These are phyloP conservation scores for Arrhopalites spinosus DNA, from an alignment of 2,888 invertebrate species.

Conservation along the genomic window DNA sequence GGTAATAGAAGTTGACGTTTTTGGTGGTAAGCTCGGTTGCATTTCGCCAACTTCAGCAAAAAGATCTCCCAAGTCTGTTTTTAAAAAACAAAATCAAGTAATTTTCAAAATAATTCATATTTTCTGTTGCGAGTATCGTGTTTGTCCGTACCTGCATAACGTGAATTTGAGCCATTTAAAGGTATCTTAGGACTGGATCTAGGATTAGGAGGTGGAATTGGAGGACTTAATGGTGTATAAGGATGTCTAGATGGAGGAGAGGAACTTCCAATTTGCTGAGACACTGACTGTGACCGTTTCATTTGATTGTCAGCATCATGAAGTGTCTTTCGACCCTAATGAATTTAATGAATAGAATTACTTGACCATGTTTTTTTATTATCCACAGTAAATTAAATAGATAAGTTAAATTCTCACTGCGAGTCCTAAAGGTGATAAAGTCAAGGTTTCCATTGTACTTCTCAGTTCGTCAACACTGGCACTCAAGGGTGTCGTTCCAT, in stretches of 20 bases:
- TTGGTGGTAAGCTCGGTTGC: constrained; percentile 69
- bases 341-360: neutral
- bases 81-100: neutral
- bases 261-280: constrained; percentile 69
- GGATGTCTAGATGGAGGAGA: constrained; percentile 55
- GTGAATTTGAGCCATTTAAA: constrained; percentile 49
- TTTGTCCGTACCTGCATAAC: constrained; percentile 53
- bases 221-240: constrained; percentile 55
- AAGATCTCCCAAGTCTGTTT: constrained; percentile 67
- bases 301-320: constrained; percentile 71
- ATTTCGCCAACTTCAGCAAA: constrained; percentile 84
- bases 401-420: constrained; percentile 60
- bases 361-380: neutral
- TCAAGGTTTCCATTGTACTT: constrained; percentile 83
- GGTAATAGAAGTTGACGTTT: constrained; percentile 58
- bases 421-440: constrained; percentile 72
- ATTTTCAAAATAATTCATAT: neutral
- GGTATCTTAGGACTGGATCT: constrained; percentile 50
- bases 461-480: constrained; percentile 94
- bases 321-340: constrained; percentile 69
- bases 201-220: constrained; percentile 49
- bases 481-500: constrained; percentile 85
- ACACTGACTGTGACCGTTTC: constrained; percentile 75
- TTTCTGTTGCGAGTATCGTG: neutral
- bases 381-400: neutral